Evolutionary conservation across 2,113 vertebrate species (phyloP), one percentile per base, ranked within the genome.

Genomic region (Genyomyrus donnyi): DNA sequence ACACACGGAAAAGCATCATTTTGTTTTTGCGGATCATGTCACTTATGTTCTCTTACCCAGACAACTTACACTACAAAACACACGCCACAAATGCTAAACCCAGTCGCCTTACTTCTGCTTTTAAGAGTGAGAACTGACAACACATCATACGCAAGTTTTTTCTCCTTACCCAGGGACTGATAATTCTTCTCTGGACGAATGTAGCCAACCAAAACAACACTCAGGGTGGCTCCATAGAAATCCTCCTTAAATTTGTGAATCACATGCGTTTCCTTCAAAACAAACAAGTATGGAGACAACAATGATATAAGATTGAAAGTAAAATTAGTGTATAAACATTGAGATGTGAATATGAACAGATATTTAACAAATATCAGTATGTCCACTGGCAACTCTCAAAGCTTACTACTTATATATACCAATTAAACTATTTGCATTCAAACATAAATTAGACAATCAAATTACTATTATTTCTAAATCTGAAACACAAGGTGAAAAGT

Each of bases 161-260:
- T 39, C 35, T 87, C 90, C 95, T 92, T 95, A 99, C 98, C 98
- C 90, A 99, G 92, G 21, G 98, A 98, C 92, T 95, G 92, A 89
- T 96, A 99, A 94, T 97, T 97, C 92, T 94, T 97, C 93, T 99
- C 98, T 0, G 98, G 97, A 92, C 98, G 96, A 93, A 99, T 98
- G 94, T 99, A 99, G 90, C 98, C 98, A 90, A 94, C 94, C 93
- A 99, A 95, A 66, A 96, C 97, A 31, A 99, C 96, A 70, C 96
- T 98, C 90, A 99, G 96, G 83, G 96, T 95, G 93, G 98, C 97
- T 21, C 97, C 98, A 48, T 99, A 99, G 83, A 99, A 99, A 93
- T 99, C 98, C 42, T 99, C 97, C 91, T 98, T 96, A 93, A 98
- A 99, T 11, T 94, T 97, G 92, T 99, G 97, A 89, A 99, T 98